Evolutionary conservation across 2,888 invertebrate species (phyloP), one percentile per base, ranked within the genome.

Genomic region (Smittia aterrima): DNA sequence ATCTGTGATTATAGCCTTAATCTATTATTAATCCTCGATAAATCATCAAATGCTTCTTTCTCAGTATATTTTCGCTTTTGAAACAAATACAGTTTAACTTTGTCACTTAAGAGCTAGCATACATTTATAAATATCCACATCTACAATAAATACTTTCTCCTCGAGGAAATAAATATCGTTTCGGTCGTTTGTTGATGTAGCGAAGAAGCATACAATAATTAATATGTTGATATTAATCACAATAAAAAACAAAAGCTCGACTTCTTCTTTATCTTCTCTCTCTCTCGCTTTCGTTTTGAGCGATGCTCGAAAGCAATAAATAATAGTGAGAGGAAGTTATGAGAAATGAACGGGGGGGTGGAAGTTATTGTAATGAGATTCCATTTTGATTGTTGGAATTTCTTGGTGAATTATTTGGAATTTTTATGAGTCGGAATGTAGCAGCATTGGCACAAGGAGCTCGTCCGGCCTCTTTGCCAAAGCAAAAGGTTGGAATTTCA

Each of bases 381-480:
- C 47, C 67, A 67, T 41, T 22, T 41, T 22, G 47, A 47, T 16
- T 67, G 16, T 40, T 13, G 47, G 67, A 67, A 67, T 32, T 67
- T 53, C 70, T 53, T 70, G 70, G 70, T 70, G 40, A 70, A 40
- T 70, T 41, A 70, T 53, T 70, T 70, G 70, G 70, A 70, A 70
- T 70, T 70, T 54, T 70, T 70, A 70, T 70, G 53, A 67, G n/a
- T n/a, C 22, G 67, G 67, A 67, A 67, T 67, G 38, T 67, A 38
- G 13, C n/a, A 66, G 22, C 20, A 16, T 68, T 20, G 41, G 68
- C 41, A 41, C n/a, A 67, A 67, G n/a, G 66, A 47, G 47, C 11
- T n/a, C 11, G 11, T n/a, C 47, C 47, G 47, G 11, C 47, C 54
- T 11, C n/a, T 25, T 53, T 18, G 16, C n/a, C 11, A 22, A 47